These are phyloP conservation scores for Heliothis subflexa DNA, from an alignment of 1,140 invertebrate genomes.

Conservation along the genomic window DNA sequence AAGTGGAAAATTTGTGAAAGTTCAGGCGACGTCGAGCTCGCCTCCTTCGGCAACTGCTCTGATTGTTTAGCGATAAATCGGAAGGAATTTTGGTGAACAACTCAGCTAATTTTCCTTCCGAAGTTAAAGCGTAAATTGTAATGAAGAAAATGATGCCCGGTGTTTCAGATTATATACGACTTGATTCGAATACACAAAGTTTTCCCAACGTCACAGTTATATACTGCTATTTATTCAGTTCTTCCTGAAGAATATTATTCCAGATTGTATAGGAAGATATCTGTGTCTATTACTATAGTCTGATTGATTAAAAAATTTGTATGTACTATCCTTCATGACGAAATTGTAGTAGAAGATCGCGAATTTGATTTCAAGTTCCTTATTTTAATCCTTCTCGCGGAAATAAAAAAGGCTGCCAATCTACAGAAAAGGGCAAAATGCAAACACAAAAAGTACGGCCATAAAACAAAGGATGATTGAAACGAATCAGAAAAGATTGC, in stretches of 20 bases:
- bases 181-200: conserved; percentile 6
- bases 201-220: background rate
- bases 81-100: conserved; percentile 58
- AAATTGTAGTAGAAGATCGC: too few relatives aligned
- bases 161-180: conserved; percentile 14
- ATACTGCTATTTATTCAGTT: background rate
- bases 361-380: background rate
- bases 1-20: conserved; percentile 55
- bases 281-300: background rate
- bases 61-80: conserved; percentile 68
- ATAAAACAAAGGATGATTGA: conserved; percentile 49
- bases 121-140: conserved; percentile 44
- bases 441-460: conserved; percentile 17
- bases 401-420: conserved; percentile 1
- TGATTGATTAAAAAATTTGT: background rate
- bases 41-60: conserved; percentile 47
- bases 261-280: too few relatives aligned
- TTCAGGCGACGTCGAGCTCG: conserved; percentile 34
- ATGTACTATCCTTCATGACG: background rate
- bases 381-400: conserved; percentile 9
- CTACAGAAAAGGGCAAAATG: conserved; percentile 9
- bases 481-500: conserved; percentile 32
- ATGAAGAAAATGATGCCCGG: conserved; percentile 38
- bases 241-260: too few relatives aligned
- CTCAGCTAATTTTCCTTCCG: conserved; percentile 55